Evolutionary conservation across 2,888 invertebrate genomes (phyloP).

Genomic region (Nomada hirtipes): DNA sequence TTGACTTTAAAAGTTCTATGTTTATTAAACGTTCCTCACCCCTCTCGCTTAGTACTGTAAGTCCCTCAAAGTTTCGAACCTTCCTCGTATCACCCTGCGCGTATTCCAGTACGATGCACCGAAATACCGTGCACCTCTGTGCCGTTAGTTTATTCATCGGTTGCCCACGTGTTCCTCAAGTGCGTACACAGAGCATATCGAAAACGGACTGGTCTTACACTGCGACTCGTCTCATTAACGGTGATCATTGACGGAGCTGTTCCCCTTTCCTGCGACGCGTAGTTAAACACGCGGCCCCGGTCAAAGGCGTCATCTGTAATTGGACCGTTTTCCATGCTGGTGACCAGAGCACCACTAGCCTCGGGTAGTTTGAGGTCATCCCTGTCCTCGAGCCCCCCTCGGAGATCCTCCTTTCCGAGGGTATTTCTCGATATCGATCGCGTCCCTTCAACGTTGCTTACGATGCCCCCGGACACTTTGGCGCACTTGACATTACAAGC

Average conservation of each 20-base stretch:
- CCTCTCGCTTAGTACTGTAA: no score
- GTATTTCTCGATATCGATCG: slow-evolving; percentile 70
- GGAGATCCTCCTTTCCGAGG: background rate
- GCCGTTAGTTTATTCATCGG: background rate
- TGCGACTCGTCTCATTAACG: slow-evolving; percentile 43
- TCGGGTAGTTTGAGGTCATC: slow-evolving; percentile 51
- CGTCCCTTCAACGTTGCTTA: slow-evolving; percentile 54
- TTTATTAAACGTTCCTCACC: no score
- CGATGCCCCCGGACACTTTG: slow-evolving; percentile 59
- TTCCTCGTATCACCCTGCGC: no score
- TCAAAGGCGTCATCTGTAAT: slow-evolving; percentile 72
- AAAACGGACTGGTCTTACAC: background rate
- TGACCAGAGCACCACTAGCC: slow-evolving; percentile 59
- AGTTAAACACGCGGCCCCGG: slow-evolving; percentile 61
- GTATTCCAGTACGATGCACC: background rate
- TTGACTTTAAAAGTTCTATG: no score
- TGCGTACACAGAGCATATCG: slow-evolving; percentile 1
- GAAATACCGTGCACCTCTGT: background rate
- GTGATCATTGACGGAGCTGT: slow-evolving; percentile 45
- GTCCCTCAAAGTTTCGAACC: no score
- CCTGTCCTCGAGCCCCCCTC: background rate
- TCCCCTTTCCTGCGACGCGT: slow-evolving; percentile 39
- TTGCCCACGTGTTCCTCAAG: background rate
- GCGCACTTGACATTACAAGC: slow-evolving; percentile 70
- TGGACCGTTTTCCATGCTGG: slow-evolving; percentile 67